A percentile compares a stretch with the other conserved stretches of the same genome.
Evolutionary conservation across 2,888 invertebrate species (phyloP).

Genomic region (Caenorhabditis sulstoni): DNA sequence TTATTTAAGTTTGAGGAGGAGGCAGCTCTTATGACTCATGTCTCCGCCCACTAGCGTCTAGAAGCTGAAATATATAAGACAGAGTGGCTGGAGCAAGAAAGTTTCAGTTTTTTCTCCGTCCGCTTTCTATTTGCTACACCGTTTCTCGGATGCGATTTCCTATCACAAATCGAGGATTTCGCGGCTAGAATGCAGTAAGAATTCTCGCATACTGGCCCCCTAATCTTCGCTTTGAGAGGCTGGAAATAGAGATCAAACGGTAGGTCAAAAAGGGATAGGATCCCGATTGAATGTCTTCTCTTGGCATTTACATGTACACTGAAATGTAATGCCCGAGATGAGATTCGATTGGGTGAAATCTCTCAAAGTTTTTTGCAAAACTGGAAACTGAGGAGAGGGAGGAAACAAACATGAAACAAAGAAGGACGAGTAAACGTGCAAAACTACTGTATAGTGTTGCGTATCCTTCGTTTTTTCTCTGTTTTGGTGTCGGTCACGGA

Average conservation of each 20-base stretch:
- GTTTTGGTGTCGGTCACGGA: slow-evolving; percentile 6
- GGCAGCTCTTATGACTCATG: slow-evolving; percentile 16
- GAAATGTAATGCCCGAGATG: slow-evolving; percentile 42
- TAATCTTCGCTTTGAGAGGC: slow-evolving; percentile 44
- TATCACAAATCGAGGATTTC: slow-evolving; percentile 39
- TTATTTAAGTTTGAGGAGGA: no score
- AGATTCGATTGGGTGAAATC: slow-evolving; percentile 16
- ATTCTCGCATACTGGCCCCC: slow-evolving; percentile 57
- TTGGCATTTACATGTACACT: slow-evolving; percentile 13
- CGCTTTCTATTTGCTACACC: background rate
- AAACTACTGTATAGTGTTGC: background rate
- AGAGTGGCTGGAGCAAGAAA: background rate
- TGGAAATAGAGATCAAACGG: background rate
- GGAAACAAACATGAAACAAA: background rate
- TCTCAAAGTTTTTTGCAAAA: background rate
- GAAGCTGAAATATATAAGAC: background rate
- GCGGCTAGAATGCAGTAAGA: slow-evolving; percentile 40
- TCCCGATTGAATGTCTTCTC: slow-evolving; percentile 29
- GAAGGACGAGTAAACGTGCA: background rate
- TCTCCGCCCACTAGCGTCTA: slow-evolving; percentile 22
- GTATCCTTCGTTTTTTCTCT: background rate
- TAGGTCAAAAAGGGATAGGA: background rate
- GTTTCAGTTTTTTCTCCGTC: background rate
- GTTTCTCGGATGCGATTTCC: background rate
- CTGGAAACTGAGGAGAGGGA: background rate